These are phyloP conservation scores for Ceyx cyanopectus DNA, from an alignment of 2,113 vertebrate genomes.

Conservation along the genomic window DNA sequence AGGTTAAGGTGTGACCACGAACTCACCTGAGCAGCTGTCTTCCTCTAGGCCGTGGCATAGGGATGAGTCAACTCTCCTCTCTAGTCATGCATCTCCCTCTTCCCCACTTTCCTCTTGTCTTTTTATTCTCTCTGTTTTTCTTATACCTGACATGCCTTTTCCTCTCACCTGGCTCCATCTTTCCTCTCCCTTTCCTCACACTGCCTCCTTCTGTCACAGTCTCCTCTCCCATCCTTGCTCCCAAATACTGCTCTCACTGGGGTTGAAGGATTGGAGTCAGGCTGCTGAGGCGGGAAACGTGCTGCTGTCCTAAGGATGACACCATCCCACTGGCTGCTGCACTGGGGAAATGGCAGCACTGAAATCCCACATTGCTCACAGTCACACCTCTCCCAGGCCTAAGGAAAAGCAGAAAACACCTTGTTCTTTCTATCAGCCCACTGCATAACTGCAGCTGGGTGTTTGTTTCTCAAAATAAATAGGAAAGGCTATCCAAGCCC, in stretches of 20 bases:
- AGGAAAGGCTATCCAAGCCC: neutral
- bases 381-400: neutral
- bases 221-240: neutral
- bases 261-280: neutral
- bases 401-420: neutral
- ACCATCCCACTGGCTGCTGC: neutral
- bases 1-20: neutral
- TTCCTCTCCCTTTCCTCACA: neutral
- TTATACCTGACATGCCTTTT: neutral
- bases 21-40: neutral
- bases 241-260: fast-evolving
- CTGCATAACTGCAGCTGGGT: neutral
- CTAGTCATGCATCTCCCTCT: neutral
- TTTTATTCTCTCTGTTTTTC: neutral
- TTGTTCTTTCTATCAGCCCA: neutral
- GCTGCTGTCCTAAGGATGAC: neutral
- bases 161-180: neutral
- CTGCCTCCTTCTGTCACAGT: neutral
- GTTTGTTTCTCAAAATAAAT: neutral
- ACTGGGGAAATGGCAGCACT: neutral
- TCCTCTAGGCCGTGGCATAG: neutral
- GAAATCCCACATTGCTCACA: fast-evolving
- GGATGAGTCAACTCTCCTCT: neutral
- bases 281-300: fast-evolving
- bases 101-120: neutral